phyloP scores from a whole-genome alignment of 2,888 invertebrate genomes.

The Phyllotreta cruciferae region DNA sequence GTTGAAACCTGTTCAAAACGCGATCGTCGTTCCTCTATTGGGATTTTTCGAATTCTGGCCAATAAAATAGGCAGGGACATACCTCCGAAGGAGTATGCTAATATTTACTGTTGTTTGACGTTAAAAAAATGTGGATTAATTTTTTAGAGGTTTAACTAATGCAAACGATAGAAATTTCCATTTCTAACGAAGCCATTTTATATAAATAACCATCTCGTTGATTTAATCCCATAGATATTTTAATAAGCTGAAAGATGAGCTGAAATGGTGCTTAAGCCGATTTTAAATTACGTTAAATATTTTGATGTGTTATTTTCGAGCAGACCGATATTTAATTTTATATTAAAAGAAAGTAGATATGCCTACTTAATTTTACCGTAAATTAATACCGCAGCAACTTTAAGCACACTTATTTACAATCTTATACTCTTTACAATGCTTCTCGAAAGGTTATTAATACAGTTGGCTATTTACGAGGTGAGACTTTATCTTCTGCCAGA shows the following conservation, averaged over 20 bases:
- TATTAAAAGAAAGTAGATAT: too few relatives aligned
- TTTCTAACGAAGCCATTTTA: slow-evolving; percentile 15
- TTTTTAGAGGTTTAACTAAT: slow-evolving; percentile 12
- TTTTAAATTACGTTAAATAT: too few relatives aligned
- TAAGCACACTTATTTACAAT: slow-evolving; percentile 38
- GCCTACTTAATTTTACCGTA: too few relatives aligned
- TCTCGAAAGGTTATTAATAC: slow-evolving; percentile 18
- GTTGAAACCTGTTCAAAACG: too few relatives aligned
- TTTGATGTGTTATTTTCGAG: too few relatives aligned
- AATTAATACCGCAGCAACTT: too few relatives aligned
- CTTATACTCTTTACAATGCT: slow-evolving; percentile 31
- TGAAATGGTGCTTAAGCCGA: too few relatives aligned
- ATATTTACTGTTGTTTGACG: slow-evolving; percentile 10
- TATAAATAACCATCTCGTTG: slow-evolving; percentile 14
- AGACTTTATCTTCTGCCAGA: slow-evolving; percentile 17
- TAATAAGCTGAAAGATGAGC: neutral
- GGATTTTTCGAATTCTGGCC: too few relatives aligned
- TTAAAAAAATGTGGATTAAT: slow-evolving; percentile 15
- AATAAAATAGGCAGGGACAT: too few relatives aligned
- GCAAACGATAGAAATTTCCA: slow-evolving; percentile 14
- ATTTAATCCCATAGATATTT: slow-evolving; percentile 12
- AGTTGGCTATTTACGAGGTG: slow-evolving; percentile 16
- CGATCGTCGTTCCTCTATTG: too few relatives aligned
- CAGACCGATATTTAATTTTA: too few relatives aligned
- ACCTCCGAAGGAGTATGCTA: neutral